Evolutionary conservation across 2,797 vertebrate genomes (phyloP).

Genomic region (Thamnophis elegans): DNA sequence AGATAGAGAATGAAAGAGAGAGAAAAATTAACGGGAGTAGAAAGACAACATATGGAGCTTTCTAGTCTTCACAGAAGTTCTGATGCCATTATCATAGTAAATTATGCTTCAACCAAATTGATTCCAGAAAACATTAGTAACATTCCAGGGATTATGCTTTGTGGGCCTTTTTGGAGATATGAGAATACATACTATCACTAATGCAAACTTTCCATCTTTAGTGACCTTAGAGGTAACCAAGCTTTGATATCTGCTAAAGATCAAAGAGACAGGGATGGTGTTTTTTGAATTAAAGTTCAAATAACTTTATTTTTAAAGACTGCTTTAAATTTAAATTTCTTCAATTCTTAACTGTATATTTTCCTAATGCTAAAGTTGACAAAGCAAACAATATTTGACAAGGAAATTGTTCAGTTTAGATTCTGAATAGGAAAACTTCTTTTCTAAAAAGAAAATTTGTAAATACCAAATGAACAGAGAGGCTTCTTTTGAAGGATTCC

Average conservation of each 20-base stretch:
- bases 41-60: neutral
- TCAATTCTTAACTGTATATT: neutral
- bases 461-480: neutral
- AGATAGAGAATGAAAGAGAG: neutral
- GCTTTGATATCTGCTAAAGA: slow-evolving; percentile 50
- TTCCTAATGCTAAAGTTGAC: neutral
- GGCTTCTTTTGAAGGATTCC: neutral
- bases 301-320: neutral
- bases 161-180: neutral
- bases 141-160: neutral
- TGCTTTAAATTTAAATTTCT: no score
- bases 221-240: slow-evolving; percentile 32
- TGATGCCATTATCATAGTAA: neutral
- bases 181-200: neutral
- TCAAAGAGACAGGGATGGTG: neutral
- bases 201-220: neutral
- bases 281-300: neutral
- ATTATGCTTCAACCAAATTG: neutral
- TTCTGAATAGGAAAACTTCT: neutral
- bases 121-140: neutral
- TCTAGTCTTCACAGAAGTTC: neutral
- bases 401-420: neutral
- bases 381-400: neutral
- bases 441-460: neutral
- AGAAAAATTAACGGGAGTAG: neutral